Evolutionary conservation across 2,888 invertebrate species (phyloP).

Genomic region (Stegophylla sp.): DNA sequence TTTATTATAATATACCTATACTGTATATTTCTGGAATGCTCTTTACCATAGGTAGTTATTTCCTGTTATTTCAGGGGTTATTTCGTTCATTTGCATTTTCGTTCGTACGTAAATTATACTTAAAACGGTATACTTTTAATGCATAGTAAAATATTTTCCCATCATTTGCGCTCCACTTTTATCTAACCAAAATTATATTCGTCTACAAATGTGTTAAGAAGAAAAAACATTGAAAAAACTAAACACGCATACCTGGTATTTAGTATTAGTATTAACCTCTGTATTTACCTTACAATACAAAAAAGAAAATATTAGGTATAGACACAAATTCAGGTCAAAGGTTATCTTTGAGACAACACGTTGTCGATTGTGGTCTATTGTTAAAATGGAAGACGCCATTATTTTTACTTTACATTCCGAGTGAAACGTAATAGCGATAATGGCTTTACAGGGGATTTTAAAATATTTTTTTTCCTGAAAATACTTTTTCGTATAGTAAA

Average conservation of each 20-base stretch:
- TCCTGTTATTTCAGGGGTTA: no score
- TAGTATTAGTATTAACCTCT: no score
- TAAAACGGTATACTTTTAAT: not conserved
- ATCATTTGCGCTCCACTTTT: slow-evolving; percentile 1
- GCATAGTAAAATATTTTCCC: not conserved
- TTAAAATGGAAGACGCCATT: slow-evolving; percentile 20
- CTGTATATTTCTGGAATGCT: not conserved
- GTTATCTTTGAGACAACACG: slow-evolving; percentile 28
- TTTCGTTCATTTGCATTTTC: not conserved
- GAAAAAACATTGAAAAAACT: not conserved
- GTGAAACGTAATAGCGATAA: no score
- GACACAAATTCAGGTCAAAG: slow-evolving; percentile 25
- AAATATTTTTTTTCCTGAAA: no score
- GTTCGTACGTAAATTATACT: not conserved
- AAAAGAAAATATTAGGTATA: not conserved
- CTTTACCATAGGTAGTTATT: not conserved
- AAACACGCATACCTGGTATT: not conserved
- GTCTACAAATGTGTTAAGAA: not conserved
- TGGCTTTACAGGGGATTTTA: no score
- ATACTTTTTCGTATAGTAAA: no score
- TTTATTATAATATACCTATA: no score
- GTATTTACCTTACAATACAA: not conserved
- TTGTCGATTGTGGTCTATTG: slow-evolving; percentile 3
- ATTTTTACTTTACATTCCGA: slow-evolving; percentile 21
- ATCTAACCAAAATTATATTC: not conserved